phyloP scores from a whole-genome alignment of 2,888 invertebrate genomes.

The Drosophila cyrtoloma region DNA sequence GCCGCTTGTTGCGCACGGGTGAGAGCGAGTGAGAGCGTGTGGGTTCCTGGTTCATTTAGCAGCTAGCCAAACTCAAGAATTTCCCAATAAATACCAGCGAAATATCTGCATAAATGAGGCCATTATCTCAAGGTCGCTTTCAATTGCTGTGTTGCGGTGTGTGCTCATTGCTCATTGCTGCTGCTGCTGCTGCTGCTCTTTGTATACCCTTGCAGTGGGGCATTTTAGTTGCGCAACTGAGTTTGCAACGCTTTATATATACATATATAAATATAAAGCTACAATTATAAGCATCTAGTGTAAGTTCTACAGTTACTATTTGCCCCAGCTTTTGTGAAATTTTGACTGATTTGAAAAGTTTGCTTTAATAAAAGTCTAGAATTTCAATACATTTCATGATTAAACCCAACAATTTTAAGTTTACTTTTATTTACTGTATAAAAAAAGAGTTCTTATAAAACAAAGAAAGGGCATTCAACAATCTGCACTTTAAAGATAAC shows the following conservation, averaged over 20 bases:
- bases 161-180: neutral
- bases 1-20: constrained; percentile 9
- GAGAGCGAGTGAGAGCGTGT: neutral
- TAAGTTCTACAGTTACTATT: too few species aligned
- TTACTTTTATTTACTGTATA: neutral
- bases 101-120: constrained; percentile 61
- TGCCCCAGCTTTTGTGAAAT: too few species aligned
- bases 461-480: neutral
- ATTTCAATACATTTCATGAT: neutral
- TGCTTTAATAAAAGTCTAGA: neutral
- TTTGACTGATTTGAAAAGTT: too few species aligned
- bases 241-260: too few species aligned
- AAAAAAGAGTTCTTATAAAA: neutral
- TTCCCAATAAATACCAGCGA: constrained; percentile 15
- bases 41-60: constrained; percentile 47
- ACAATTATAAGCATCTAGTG: too few species aligned
- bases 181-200: neutral
- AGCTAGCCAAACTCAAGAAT: constrained; percentile 51
- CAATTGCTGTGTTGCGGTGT: constrained; percentile 36
- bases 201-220: neutral
- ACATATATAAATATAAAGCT: too few species aligned
- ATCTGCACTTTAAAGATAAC: neutral
- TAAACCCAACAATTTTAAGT: neutral
- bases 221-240: neutral
- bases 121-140: constrained; percentile 75